Percentiles rank a stretch among this genome's conserved stretches.
Conservation (phyloP, 2,888 invertebrate species). For the Arrhopalites spinosus region DNA sequence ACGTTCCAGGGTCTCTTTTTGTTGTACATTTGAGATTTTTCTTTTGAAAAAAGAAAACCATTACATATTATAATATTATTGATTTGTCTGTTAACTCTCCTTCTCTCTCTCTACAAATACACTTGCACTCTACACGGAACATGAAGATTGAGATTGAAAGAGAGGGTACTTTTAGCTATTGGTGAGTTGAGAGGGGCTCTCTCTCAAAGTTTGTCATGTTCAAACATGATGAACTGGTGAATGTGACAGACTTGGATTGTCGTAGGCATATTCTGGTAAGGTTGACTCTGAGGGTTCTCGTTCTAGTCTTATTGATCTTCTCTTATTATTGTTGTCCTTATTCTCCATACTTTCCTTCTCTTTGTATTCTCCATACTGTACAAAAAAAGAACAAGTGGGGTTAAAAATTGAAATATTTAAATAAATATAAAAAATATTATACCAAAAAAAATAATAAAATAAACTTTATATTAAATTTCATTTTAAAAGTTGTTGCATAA, state of each 20-base stretch:
- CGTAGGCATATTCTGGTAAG: slow-evolving; percentile 42
- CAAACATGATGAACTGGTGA: slow-evolving; percentile 35
- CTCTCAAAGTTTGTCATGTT: not conserved
- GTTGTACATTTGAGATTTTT: no score
- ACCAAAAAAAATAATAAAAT: not conserved
- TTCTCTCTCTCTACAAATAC: no score
- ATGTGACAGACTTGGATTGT: slow-evolving; percentile 46
- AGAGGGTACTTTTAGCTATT: no score
- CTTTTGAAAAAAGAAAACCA: no score
- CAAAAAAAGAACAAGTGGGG: not conserved
- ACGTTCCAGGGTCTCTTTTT: no score
- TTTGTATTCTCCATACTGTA: slow-evolving; percentile 17
- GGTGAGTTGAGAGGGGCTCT: no score
- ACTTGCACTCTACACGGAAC: no score
- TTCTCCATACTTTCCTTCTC: slow-evolving; percentile 20
- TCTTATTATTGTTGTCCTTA: slow-evolving; percentile 30
- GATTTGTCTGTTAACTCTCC: no score
- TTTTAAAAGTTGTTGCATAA: not conserved
- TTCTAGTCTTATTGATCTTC: slow-evolving; percentile 23
- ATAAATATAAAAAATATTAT: not conserved
- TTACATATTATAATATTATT: no score
- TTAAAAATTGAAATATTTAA: no score
- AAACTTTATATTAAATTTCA: not conserved
- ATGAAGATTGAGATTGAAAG: no score
- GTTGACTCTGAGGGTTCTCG: slow-evolving; percentile 48